A percentile compares a stretch with the other conserved stretches of the same genome.
phyloP scores from a whole-genome alignment of 2,113 vertebrate species.

The Delphinapterus leucas region DNA sequence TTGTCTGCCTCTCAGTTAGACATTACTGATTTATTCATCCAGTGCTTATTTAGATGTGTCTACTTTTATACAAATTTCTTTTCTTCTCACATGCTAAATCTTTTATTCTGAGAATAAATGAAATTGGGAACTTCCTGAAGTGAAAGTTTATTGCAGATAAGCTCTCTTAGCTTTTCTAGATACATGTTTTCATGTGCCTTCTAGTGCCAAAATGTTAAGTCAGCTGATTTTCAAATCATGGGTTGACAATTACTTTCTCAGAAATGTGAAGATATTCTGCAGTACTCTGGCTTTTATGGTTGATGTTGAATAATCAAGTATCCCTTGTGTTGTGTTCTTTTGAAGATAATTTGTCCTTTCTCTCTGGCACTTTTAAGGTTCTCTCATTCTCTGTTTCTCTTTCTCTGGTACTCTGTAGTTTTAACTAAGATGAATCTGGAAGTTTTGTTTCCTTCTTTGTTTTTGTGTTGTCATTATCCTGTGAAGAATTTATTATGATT shows the following conservation, averaged over 20 bases:
- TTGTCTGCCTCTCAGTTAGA: background rate
- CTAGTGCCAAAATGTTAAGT: background rate
- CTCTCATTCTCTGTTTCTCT: background rate
- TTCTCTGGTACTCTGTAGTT: background rate
- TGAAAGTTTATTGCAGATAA: background rate
- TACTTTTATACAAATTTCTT: background rate
- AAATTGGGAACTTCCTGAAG: background rate
- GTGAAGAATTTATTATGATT: background rate
- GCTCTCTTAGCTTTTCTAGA: background rate
- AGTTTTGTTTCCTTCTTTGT: background rate
- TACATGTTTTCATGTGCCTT: background rate
- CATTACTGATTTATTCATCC: background rate
- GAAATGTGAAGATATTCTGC: background rate
- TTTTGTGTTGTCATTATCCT: background rate
- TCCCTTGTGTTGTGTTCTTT: background rate
- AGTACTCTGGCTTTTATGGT: background rate
- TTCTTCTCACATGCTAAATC: background rate
- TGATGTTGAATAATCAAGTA: background rate
- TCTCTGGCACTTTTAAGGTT: background rate
- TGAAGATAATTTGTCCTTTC: background rate
- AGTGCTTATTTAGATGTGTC: background rate
- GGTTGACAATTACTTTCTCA: background rate
- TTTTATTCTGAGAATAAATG: background rate
- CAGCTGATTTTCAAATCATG: background rate
- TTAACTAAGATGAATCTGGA: background rate